A percentile compares a stretch with the other conserved stretches of the same genome.
phyloP scores from a whole-genome alignment of 2,113 vertebrate genomes.

The Hippotragus niger region DNA sequence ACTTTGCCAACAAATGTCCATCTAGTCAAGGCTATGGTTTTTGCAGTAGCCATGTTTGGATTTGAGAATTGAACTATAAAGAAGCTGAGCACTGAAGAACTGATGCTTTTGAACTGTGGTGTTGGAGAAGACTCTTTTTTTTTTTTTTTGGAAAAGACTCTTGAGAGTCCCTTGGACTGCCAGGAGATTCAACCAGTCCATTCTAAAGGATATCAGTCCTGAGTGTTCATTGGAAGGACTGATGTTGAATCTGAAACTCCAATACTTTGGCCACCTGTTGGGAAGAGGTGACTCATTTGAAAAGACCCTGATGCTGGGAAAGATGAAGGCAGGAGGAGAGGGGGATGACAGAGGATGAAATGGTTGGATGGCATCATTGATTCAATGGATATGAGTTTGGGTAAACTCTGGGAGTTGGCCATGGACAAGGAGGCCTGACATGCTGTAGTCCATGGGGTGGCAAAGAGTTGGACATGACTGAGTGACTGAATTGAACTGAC shows the following conservation, averaged over 20 bases:
- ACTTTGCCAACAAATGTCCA: neutral
- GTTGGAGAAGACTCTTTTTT: neutral
- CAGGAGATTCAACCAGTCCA: neutral
- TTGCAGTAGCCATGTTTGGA: neutral
- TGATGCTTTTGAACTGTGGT: neutral
- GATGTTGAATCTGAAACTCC: neutral
- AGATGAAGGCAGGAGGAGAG: neutral
- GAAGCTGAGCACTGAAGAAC: neutral
- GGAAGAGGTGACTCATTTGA: neutral
- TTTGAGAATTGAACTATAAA: neutral
- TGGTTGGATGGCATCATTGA: neutral
- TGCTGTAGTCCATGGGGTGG: neutral
- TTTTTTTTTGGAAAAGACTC: neutral
- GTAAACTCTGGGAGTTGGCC: neutral
- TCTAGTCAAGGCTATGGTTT: neutral
- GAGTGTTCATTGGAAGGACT: neutral
- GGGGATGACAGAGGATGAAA: neutral
- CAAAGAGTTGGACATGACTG: neutral
- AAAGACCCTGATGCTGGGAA: neutral
- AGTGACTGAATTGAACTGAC: neutral
- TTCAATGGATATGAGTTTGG: neutral
- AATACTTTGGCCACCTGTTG: neutral
- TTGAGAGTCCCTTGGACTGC: neutral
- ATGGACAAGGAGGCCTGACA: neutral
- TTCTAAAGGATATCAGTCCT: neutral